A percentile compares a stretch with the other conserved stretches of the same genome.
Conservation (phyloP, 2,888 invertebrate species). For the Pemphredon lugubris region DNA sequence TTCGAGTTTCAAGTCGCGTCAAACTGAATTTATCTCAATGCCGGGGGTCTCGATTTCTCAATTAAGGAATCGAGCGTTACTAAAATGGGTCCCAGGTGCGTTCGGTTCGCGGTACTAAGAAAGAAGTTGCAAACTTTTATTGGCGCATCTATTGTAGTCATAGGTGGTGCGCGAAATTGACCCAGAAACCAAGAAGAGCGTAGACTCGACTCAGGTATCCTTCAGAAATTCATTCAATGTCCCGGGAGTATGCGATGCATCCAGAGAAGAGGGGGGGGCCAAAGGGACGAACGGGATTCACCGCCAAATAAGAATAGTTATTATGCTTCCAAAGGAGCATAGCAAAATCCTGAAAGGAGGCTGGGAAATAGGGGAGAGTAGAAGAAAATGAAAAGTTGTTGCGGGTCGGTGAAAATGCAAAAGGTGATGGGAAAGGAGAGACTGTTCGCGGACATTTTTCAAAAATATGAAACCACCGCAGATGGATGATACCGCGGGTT, state of each 20-base stretch:
- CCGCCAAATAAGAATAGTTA: constrained; percentile 54
- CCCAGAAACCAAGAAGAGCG: constrained; percentile 48
- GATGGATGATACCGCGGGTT: too few relatives aligned
- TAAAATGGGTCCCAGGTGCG: constrained; percentile 48
- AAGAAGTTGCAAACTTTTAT: constrained; percentile 63
- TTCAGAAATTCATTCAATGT: constrained; percentile 41
- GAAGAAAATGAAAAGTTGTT: constrained; percentile 9
- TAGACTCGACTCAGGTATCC: constrained; percentile 20
- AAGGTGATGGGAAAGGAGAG: too few relatives aligned
- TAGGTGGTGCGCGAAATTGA: constrained; percentile 38
- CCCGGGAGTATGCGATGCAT: constrained; percentile 26
- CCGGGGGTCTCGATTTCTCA: too few relatives aligned
- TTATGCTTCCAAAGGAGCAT: constrained; percentile 25
- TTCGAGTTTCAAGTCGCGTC: too few relatives aligned
- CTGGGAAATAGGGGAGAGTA: constrained; percentile 7
- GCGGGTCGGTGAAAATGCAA: too few relatives aligned
- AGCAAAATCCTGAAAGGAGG: constrained; percentile 20
- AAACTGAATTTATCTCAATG: too few relatives aligned
- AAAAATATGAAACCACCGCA: too few relatives aligned
- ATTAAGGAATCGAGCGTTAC: too few relatives aligned
- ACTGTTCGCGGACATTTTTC: too few relatives aligned
- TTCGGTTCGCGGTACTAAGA: constrained; percentile 25
- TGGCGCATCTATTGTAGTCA: constrained; percentile 45
- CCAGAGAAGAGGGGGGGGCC: too few relatives aligned
- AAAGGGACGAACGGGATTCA: constrained; percentile 36